Evolutionary conservation across 2,797 vertebrate species (phyloP).

Genomic region (Rhabdomys pumilio): DNA sequence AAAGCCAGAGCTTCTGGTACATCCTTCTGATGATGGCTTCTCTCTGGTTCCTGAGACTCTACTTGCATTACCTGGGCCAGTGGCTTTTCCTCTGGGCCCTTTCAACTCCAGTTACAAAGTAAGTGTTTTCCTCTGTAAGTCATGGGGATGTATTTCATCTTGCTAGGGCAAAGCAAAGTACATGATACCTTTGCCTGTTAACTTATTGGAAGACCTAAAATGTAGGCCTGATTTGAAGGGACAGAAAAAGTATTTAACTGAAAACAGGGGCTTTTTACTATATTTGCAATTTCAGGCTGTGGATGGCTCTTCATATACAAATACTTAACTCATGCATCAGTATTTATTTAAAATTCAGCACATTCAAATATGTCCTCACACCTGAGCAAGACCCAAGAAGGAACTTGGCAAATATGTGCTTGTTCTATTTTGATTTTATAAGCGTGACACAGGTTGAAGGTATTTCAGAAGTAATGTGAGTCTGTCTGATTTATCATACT

Average conservation of each 20-base stretch:
- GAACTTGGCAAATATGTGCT: conserved; percentile 76
- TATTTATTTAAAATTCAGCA: conserved; percentile 78
- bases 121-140: conserved; percentile 85
- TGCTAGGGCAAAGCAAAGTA: not conserved
- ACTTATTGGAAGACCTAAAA: conserved; percentile 29
- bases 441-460: conserved; percentile 82
- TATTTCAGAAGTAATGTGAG: conserved; percentile 81
- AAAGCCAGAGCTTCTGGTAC: conserved; percentile 90
- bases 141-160: conserved; percentile 54
- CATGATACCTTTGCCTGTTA: not conserved
- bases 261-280: conserved; percentile 60
- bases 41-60: conserved; percentile 96
- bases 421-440: conserved; percentile 84
- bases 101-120: conserved; percentile 96
- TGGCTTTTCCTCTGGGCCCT: conserved; percentile 95
- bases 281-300: conserved; percentile 38
- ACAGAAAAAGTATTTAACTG: conserved; percentile 45
- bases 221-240: conserved; percentile 49
- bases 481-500: conserved; percentile 82
- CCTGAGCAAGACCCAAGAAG: conserved; percentile 64
- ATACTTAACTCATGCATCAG: conserved; percentile 35
- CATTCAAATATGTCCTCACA: conserved; percentile 79
- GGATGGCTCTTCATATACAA: conserved; percentile 7
- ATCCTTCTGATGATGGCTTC: conserved; percentile 91
- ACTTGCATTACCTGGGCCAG: conserved; percentile 97